Conservation (phyloP, 2,888 invertebrate species). For the Acleris literana region DNA sequence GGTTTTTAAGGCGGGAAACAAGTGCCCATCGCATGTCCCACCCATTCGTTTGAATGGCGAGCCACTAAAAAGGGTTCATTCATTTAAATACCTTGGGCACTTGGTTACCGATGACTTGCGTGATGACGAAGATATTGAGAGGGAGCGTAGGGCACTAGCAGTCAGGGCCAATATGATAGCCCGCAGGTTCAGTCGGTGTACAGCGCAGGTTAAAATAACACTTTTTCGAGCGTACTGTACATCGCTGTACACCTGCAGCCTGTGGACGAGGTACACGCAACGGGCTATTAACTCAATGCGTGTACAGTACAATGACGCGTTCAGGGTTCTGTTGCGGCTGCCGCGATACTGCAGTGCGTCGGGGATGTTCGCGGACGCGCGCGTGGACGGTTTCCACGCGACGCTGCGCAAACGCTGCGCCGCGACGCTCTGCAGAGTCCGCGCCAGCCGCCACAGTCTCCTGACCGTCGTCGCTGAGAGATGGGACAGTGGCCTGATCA, state of each 20-base stretch:
- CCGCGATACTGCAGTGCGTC: no score
- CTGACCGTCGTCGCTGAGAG: not conserved
- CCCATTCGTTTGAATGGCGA: no score
- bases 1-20: conserved; percentile 3
- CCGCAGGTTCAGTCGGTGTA: not conserved
- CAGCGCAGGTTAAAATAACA: not conserved
- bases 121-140: no score
- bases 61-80: conserved; percentile 1
- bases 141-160: no score
- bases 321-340: no score
- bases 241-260: conserved; percentile 1
- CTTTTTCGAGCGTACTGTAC: conserved; percentile 1
- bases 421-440: not conserved
- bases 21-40: not conserved
- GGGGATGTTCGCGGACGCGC: conserved; percentile 5
- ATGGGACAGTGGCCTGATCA: no score
- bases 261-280: conserved; percentile 2
- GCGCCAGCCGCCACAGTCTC: conserved; percentile 1
- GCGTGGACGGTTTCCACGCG: conserved; percentile 1
- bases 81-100: conserved; percentile 3
- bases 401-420: not conserved
- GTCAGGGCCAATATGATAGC: not conserved
- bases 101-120: not conserved
- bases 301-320: not conserved
- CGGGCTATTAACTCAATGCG: not conserved